Evolutionary conservation across 2,888 invertebrate genomes (phyloP).

Genomic region (Stegana nigrithorax): DNA sequence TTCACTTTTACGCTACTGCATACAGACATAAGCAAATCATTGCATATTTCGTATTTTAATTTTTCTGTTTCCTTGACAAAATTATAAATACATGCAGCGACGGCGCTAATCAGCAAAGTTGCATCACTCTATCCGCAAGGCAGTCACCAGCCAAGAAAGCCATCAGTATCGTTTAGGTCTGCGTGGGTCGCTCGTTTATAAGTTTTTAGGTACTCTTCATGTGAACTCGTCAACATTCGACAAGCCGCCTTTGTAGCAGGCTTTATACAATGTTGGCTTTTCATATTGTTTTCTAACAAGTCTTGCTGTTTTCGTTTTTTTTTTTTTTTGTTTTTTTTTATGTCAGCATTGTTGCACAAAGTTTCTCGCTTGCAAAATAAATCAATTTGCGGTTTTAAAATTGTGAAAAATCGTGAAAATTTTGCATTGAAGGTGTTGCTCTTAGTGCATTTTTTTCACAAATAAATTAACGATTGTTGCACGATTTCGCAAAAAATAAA

Average conservation of each 20-base stretch:
- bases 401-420: slow-evolving; percentile 11
- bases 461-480: no score
- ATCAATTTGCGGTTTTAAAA: slow-evolving; percentile 11
- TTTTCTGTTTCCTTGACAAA: no score
- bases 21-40: no score
- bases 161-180: no score
- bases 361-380: slow-evolving; percentile 32
- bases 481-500: no score
- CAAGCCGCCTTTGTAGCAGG: background rate
- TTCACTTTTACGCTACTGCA: slow-evolving; percentile 1
- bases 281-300: background rate
- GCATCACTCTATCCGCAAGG: no score
- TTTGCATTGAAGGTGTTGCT: slow-evolving; percentile 7
- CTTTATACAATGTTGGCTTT: background rate
- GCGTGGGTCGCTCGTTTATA: slow-evolving; percentile 14
- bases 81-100: no score
- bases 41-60: no score
- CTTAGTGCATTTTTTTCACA: no score
- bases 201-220: background rate
- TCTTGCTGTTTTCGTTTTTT: background rate
- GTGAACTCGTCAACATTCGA: background rate
- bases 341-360: slow-evolving; percentile 39
- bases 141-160: no score
- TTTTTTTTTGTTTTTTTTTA: slow-evolving; percentile 14
- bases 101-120: no score